Evolutionary conservation across 1,140 invertebrate genomes (phyloP), one percentile per base, ranked within the genome.

Genomic region (Tribolium castaneum): DNA sequence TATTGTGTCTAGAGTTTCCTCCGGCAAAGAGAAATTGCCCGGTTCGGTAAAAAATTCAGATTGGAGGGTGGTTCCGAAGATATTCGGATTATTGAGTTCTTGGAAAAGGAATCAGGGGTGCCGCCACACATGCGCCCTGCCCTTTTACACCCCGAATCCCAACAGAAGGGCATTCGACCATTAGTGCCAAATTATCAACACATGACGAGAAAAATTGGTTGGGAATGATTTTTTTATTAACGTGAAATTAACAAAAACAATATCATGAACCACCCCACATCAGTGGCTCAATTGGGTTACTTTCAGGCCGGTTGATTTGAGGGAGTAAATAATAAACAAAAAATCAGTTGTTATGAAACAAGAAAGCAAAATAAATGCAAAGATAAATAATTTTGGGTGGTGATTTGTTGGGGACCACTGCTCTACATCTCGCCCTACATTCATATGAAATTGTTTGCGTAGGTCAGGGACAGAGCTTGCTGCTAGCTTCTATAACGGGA

Each of bases 401-500:
- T 10, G 39, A 7, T 7, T n/a, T 45, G 7, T 66, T 66, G 25
- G 14, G 59, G 13, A 66, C 59, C 59, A 35, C 59, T 66, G 59
- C n/a, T 35, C 59, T 66, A 34, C 10, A 35, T 35, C 30, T 35
- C 59, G 30, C 59, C 59, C 59, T 66, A 14, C 59, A 16, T 30
- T 35, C 59, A 66, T 12, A 66, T 14, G 59, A 66, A 66, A 66
- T 35, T 66, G 59, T 66, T 66, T 66, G 59, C 59, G 59, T 66
- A 66, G 59, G 59, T 66, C 59, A 66, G 59, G 59, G 45, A 4
- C 30, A 14, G 30, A 66, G 59, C 34, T 59, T 66, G 59, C 59
- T 66, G 59, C 59, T 66, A 66, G 59, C 12, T 66, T 66, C 59
- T 66, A 66, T 66, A 66, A 66, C 59, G 59, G 59, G 59, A 66